Percentiles rank a stretch among this genome's conserved stretches.
Evolutionary conservation across 2,113 vertebrate species (phyloP).

Genomic region (Ochotona curzoniae): DNA sequence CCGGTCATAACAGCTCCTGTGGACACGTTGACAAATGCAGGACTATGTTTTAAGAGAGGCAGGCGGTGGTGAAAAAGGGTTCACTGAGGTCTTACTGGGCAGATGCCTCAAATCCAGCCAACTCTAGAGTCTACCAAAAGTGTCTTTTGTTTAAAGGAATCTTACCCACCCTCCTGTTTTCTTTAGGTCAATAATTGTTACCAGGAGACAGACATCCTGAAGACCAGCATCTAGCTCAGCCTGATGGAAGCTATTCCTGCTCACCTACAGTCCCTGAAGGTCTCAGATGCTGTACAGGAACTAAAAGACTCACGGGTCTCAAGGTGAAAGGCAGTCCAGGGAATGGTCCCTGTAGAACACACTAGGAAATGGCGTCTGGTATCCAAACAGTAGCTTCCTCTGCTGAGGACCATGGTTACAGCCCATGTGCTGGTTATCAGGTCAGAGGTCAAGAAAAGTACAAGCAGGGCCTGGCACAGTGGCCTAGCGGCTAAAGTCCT

Average conservation of each 20-base stretch:
- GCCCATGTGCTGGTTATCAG: neutral
- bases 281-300: neutral
- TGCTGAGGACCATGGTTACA: neutral
- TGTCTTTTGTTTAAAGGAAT: constrained; percentile 23
- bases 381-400: neutral
- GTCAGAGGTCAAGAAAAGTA: neutral
- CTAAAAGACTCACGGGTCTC: neutral
- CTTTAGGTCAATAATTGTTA: neutral
- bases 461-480: too few species aligned
- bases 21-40: neutral
- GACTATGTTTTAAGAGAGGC: neutral
- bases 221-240: neutral
- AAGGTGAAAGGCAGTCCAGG: neutral
- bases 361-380: neutral
- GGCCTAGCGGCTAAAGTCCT: too few species aligned
- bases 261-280: neutral
- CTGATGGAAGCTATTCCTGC: neutral
- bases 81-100: neutral
- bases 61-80: neutral
- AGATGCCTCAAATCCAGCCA: constrained; percentile 17
- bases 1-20: neutral
- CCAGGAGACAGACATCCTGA: neutral
- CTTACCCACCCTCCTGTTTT: neutral
- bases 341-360: neutral
- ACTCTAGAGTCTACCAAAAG: neutral